Base-by-base conservation (phyloP, 2,888 invertebrate genomes). In the Biston betularia region DNA sequence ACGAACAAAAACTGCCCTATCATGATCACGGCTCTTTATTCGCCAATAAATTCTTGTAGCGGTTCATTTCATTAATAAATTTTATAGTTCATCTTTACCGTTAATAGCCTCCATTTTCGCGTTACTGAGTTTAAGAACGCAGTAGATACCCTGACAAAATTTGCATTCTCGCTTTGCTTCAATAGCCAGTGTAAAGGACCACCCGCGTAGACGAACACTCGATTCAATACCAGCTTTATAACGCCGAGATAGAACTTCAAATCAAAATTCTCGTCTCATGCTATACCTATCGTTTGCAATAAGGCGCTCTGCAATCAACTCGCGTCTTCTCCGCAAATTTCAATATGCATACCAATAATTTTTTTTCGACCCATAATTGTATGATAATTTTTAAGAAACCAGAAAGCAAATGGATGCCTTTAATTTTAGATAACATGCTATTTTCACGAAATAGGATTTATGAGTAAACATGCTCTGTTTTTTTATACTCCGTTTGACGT, bases 151-250 rank as follows among this genome's bases (percentile, higher is more conserved):
- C 84, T 86, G 83, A 87, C 82, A 81, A 91, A 92, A 93, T 93
- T 93, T 92, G 92, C 93, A 93, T 92, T 91, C 90, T 84, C 85
- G 89, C 85, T 89, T 88, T 84, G 85, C 85, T 84, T 85, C 87
- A 83, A 85, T 85, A 87, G 84, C 84, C 83, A 86, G 85, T 85
- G 86, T 89, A 87, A 63, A 80, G 85, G 93, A 93, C 93, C 93
- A 93, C 93, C 93, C 93, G 93, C 93, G 92, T 85, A 77, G 93
- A 81, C 66, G 63, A 70, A 71, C 75, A 78, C 80, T 77, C 86
- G 80, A 82, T 82, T 84, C 78, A 91, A 89, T 89, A 84, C 80
- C 84, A 85, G 84, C 93, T 90, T 90, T 93, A 93, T 89, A 86
- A 77, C 87, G 75, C 77, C 59, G 83, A 78, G 76, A 84, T 85